Base-by-base conservation (phyloP, 2,888 invertebrate species). In the Cerastoderma edule region DNA sequence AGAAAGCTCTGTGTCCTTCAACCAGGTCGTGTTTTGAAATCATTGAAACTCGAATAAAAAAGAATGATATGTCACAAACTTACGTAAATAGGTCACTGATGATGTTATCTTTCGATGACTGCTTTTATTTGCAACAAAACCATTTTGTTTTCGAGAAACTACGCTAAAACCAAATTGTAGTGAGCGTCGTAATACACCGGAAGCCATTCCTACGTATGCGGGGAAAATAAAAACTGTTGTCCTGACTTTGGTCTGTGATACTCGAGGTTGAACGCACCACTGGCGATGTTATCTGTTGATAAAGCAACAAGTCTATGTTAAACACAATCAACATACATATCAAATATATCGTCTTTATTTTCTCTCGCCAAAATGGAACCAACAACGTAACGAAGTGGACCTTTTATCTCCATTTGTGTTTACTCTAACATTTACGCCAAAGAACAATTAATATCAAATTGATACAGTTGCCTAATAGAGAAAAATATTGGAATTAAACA, bases 181-280 rank as follows among this genome's bases (percentile, higher is more conserved):
- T 6, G 64, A 27, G 30, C 46, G 53, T 56, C 71, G 46, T 22
- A 71, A 32, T 39, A 46, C 56, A 71, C 71, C 64, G 71, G 71
- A 56, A 71, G 71, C 71, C 71, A 71, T 71, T 22, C 60, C 27
- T 53, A 46, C 19, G 22, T 6, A 6, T 19, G n/a, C n/a, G n/a
- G n/a, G n/a, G n/a, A n/a, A n/a, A n/a, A n/a, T n/a, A n/a, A n/a
- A n/a, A n/a, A n/a, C n/a, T n/a, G n/a, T n/a, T n/a, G n/a, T n/a
- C n/a, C 39, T 33, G 46, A 46, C 5, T 22, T 19, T 13, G 46
- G 19, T 46, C n/a, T 46, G 46, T 46, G 19, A 46, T 46, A 46
- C 4, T n/a, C 19, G 5, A 46, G 46, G 4, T 22, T 46, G 22
- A 46, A 46, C n/a, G 46, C 22, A 46, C 46, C 19, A 46, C 16